Evolutionary conservation across 2,113 vertebrate genomes (phyloP).

Genomic region (Amphiprion percula): DNA sequence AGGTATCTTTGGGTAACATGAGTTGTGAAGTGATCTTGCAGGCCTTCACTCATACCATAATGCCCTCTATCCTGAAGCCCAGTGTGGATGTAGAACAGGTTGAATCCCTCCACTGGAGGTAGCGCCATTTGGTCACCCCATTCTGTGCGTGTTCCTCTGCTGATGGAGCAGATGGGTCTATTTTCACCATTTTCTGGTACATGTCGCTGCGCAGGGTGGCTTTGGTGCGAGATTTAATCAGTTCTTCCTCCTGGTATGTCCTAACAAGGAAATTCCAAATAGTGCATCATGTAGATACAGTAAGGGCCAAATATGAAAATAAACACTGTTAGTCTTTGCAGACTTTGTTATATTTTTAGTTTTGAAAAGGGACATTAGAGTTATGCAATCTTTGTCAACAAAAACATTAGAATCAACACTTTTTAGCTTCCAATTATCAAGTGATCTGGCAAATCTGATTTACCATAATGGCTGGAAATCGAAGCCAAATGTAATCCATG

Average conservation of each 20-base stretch:
- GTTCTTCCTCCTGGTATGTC: constrained; percentile 87
- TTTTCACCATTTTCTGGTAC: constrained; percentile 88
- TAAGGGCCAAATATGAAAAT: too few relatives aligned
- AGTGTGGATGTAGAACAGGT: constrained; percentile 83
- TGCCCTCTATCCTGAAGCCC: constrained; percentile 87
- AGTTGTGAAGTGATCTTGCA: too few relatives aligned
- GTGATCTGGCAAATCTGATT: too few relatives aligned
- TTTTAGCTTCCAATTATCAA: too few relatives aligned
- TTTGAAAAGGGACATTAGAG: too few relatives aligned
- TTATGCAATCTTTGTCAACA: background rate
- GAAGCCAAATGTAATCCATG: background rate
- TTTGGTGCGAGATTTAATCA: constrained; percentile 75
- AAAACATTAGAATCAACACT: background rate
- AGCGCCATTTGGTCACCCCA: constrained; percentile 85
- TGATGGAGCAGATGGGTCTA: constrained; percentile 81
- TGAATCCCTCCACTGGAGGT: constrained; percentile 88
- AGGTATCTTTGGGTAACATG: background rate
- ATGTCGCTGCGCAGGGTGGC: constrained; percentile 79
- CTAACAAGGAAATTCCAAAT: constrained; percentile 60
- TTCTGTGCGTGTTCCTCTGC: constrained; percentile 80
- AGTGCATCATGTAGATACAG: background rate
- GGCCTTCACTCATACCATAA: constrained; percentile 77
- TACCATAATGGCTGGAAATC: too few relatives aligned
- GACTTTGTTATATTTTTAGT: too few relatives aligned
- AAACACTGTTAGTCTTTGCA: too few relatives aligned